Evolutionary conservation across 2,888 invertebrate genomes (phyloP), one percentile per base, ranked within the genome.

Genomic region (Metellina segmentata): DNA sequence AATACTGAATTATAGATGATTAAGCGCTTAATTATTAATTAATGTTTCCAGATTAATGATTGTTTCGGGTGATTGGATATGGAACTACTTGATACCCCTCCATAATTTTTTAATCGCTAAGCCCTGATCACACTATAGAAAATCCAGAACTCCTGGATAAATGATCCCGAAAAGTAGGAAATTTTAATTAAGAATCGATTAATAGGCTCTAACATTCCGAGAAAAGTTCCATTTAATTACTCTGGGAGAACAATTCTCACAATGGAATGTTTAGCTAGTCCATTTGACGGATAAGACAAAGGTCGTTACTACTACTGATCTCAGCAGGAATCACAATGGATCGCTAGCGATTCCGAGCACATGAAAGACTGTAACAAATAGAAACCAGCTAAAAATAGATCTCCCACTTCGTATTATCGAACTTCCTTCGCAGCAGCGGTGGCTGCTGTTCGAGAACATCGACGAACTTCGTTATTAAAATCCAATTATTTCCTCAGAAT

Each of bases 351-450:
- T 88, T 81, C 88, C 52, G 70, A 85, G 71, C 71, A 78, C 78
- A 79, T 77, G 81, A 69, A 89, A 69, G 88, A 89, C 61, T 74
- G 81, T 19, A 89, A 69, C 89, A 85, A 85, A 90, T 72, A 85
- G 77, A 85, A 90, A 72, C 34, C 61, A 49, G 85, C 89, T 79
- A 90, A 83, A 90, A 85, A 90, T 90, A 90, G 89, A 83, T 70
- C 78, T 70, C 69, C 78, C 77, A 52, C 78, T 19, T 52, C 74
- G 74, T 13, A 20, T 86, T 87, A 87, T 87, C 79, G 87, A 87
- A 87, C 79, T 72, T 49, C n/a, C 20, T n/a, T 20, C n/a, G 49
- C 69, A 16, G 71, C 51, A n/a, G 70, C 49, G n/a, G 71, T 51
- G 70, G 79, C 71, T 74, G 77, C n/a, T 48, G 53, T 78, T 86